These are phyloP conservation scores for Luperina testacea DNA, from an alignment of 2,888 invertebrate genomes.

Conservation along the genomic window DNA sequence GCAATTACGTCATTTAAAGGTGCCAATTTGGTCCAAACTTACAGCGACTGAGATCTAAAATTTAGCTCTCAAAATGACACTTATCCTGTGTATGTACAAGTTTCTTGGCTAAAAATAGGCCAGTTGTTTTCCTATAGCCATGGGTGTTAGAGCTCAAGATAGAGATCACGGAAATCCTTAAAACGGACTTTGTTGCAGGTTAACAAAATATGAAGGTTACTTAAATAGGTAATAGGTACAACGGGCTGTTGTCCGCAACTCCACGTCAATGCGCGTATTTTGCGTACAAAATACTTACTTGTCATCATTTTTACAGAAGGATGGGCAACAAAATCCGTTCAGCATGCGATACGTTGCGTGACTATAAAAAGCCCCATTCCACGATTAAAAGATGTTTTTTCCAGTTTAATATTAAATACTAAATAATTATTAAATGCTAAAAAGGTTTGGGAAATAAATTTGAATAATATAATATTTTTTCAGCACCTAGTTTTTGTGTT, in stretches of 20 bases:
- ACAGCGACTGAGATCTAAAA: background rate
- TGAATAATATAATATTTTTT: background rate
- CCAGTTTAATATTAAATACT: background rate
- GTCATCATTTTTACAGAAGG: background rate
- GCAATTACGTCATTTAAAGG: background rate
- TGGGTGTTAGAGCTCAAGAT: background rate
- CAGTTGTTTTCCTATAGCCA: background rate
- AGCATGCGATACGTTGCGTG: background rate
- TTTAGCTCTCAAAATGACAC: background rate
- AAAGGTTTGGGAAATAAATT: background rate
- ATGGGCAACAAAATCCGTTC: background rate
- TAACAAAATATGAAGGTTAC: background rate
- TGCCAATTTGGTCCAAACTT: conserved; percentile 9
- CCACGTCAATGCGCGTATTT: no score
- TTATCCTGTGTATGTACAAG: background rate
- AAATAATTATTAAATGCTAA: background rate
- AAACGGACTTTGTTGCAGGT: background rate
- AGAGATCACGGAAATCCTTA: background rate
- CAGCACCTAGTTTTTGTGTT: background rate
- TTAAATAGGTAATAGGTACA: no score
- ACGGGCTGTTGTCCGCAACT: no score
- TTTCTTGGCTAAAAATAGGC: background rate
- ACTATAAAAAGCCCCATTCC: background rate
- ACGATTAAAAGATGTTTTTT: background rate
- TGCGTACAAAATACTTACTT: no score